phyloP scores from a whole-genome alignment of 2,797 vertebrate species.

The Rhinella marina region DNA sequence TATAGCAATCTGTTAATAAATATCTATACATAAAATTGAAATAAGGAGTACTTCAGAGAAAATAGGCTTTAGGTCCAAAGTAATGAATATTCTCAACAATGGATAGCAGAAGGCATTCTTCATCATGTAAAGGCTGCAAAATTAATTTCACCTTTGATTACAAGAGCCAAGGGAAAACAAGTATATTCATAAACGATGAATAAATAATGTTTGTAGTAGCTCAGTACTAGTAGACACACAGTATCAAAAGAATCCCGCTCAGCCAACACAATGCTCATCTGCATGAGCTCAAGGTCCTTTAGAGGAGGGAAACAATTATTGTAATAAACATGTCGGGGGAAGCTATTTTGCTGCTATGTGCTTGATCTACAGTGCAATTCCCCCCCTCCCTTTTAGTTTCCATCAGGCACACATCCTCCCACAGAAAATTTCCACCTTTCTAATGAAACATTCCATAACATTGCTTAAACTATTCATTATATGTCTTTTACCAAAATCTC shows the following conservation, averaged over 20 bases:
- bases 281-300: constrained; percentile 56
- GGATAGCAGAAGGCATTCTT: constrained; percentile 6
- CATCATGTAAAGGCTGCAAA: background rate
- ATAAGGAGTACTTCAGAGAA: background rate
- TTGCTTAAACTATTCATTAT: constrained; percentile 37
- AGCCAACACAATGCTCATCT: constrained; percentile 7
- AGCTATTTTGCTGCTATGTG: constrained; percentile 52
- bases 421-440: constrained; percentile 45
- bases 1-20: background rate
- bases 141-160: constrained; percentile 17
- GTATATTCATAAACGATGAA: constrained; percentile 29
- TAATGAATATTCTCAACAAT: background rate
- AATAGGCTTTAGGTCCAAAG: background rate
- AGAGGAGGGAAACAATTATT: constrained; percentile 53
- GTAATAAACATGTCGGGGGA: constrained; percentile 49
- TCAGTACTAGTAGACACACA: background rate
- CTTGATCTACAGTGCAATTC: constrained; percentile 36
- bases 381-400: constrained; percentile 25
- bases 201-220: constrained; percentile 14
- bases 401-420: constrained; percentile 52
- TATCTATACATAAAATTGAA: background rate
- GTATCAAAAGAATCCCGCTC: constrained; percentile 23
- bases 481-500: constrained; percentile 44
- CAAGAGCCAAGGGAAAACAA: constrained; percentile 16
- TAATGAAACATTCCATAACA: constrained; percentile 45